phyloP scores from a whole-genome alignment of 2,113 vertebrate species.

The Monarcha castaneiventris region DNA sequence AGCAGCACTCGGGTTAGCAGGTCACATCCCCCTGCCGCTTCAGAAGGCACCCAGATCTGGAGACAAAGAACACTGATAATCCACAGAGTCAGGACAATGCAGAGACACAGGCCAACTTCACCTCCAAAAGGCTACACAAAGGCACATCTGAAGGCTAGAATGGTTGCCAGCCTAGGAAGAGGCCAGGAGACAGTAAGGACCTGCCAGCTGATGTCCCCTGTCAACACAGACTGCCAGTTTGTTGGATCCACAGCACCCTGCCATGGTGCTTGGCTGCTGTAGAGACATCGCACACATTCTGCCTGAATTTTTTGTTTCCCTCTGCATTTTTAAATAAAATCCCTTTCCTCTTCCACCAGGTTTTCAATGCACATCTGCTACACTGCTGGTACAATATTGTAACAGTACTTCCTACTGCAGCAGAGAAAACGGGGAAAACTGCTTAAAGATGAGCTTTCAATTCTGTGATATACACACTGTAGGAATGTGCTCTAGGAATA shows the following conservation, averaged over 20 bases:
- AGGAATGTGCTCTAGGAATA: neutral
- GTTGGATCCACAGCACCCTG: neutral
- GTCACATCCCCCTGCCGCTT: neutral
- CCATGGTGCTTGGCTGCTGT: neutral
- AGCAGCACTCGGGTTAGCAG: neutral
- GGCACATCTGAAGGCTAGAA: neutral
- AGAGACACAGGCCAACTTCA: neutral
- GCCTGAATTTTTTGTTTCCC: neutral
- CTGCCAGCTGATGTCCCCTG: neutral
- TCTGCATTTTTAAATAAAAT: neutral
- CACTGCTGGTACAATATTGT: rapidly evolving
- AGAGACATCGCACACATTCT: neutral
- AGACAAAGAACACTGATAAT: neutral
- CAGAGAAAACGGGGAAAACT: neutral
- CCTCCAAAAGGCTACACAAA: neutral
- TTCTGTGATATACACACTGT: rapidly evolving
- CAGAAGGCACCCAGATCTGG: neutral
- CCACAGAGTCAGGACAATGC: neutral
- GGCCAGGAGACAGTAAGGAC: neutral
- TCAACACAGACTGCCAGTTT: neutral
- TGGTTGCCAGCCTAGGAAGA: neutral
- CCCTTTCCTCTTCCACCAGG: neutral
- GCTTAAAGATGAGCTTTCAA: neutral
- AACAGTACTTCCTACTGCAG: neutral
- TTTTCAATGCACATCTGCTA: neutral